Evolutionary conservation across 2,888 invertebrate genomes (phyloP), one percentile per base, ranked within the genome.

Genomic region (Drosophila mulleri): DNA sequence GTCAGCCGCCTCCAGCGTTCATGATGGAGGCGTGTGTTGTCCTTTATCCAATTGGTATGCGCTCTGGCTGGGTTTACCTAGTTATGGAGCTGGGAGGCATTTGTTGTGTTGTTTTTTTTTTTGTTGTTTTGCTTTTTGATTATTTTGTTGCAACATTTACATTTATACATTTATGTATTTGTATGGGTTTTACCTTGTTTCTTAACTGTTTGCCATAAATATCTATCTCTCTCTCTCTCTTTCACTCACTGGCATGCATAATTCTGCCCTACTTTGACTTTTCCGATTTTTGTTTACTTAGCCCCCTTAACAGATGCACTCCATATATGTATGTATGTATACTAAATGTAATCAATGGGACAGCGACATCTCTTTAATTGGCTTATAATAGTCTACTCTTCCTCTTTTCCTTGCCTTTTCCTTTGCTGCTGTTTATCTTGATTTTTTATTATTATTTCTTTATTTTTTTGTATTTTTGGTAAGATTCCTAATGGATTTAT

Each of bases 151-250:
- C 66, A 65, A 57, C 66, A 66, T 61, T 62, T 74, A 77, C 74
- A 78, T 78, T 76, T 78, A 54, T 54, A 71, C 78, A 70, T 74
- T 78, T 78, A 71, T 75, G 75, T 67, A 77, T 78, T 78, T 77
- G 48, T 50, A 52, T 61, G 57, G 57, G 26, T 44, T 44, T 32
- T 41, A 6, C 26, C 26, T 45, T 16, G 14, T 20, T 16, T 20
- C 52, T 23, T 39, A 44, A 66, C 47, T 53, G 63, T 48, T 18
- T 32, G 58, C 58, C 71, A 64, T 48, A 63, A 69, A 74, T 74
- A 75, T 42, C 41, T 47, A n/a, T 20, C 47, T 37, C 37, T 47
- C 29, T 23, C 47, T 1, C 32, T 8, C 32, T 32, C 32, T 11
- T 2, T 9, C 32, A 3, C 32, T 42, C 29, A 37, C 29, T 14